Conservation (phyloP, 64 coral and sea anemone genomes). For the Stylophora pistillata region DNA sequence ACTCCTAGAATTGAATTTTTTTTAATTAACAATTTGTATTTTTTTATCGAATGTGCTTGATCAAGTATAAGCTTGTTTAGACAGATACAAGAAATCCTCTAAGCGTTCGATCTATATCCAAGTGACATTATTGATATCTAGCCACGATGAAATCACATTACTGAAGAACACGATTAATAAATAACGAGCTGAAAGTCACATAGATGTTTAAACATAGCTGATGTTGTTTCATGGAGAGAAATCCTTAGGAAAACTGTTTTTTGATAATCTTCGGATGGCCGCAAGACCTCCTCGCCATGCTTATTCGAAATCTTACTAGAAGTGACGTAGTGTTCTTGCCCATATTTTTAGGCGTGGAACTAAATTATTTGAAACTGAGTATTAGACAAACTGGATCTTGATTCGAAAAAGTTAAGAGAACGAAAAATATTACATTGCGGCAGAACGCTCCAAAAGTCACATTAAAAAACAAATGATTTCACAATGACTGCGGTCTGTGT, state of each 20-base stretch:
- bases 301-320: too few relatives aligned
- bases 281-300: too few relatives aligned
- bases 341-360: too few relatives aligned
- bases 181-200: neutral
- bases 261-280: neutral
- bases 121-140: neutral
- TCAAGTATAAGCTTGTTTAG: neutral
- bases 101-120: neutral
- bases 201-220: neutral
- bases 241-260: neutral
- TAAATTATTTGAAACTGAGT: too few relatives aligned
- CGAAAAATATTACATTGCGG: too few relatives aligned
- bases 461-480: too few relatives aligned
- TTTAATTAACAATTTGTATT: neutral
- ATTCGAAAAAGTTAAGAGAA: too few relatives aligned
- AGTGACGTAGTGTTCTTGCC: too few relatives aligned
- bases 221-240: neutral
- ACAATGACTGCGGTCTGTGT: too few relatives aligned
- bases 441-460: too few relatives aligned
- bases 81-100: neutral
- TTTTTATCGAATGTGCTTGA: neutral
- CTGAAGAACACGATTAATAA: neutral
- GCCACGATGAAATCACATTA: neutral
- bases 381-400: too few relatives aligned
- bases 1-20: neutral